Base-by-base conservation (phyloP, 1,140 invertebrate species). In the Thalassaphorura encarpata region DNA sequence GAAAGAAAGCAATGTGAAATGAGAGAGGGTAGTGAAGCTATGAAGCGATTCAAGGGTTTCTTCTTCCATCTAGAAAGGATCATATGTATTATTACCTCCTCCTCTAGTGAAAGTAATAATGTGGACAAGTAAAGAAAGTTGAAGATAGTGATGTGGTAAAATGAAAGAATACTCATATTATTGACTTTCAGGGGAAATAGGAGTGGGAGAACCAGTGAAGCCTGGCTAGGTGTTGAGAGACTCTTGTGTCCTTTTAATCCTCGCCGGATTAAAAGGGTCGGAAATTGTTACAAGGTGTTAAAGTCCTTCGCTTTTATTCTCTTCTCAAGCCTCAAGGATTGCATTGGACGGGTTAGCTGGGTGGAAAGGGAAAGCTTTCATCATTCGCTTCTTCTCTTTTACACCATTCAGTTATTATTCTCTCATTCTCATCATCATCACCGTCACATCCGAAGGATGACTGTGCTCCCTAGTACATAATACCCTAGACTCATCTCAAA, bases 231-330 rank as follows among this genome's bases (percentile, higher is more conserved):
- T 16, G 24, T 43, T 23, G 18, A 51, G 48, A 54, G 58, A 36
- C 45, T 52, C 53, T 60, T 55, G 58, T 60, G 47, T 60, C 58
- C 52, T 60, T 60, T 52, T 61, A 61, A 61, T 61, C 58, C 45
- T n/a, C n/a, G 36, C 26, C 18, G 49, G 58, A 61, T 61, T 61
- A 61, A 61, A 61, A 56, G 58, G 54, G 52, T 55, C 36, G 48
- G 26, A 57, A 57, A 57, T 52, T 51, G 55, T 57, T 51, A 52
- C 46, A 50, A 56, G 54, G 54, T 56, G 54, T 40, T 47, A 56
- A 56, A 56, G 46, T 42, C 46, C 29, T 56, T 42, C 15, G 19
- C 41, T 43, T 11, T 19, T 43, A 6, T 18, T n/a, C 41, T 43
- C 41, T 43, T 43, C n/a, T n/a, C n/a, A n/a, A n/a, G n/a, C n/a